These are phyloP conservation scores for Aphelenchoides fujianensis DNA, from an alignment of 1,140 invertebrate species.

Conservation along the genomic window DNA sequence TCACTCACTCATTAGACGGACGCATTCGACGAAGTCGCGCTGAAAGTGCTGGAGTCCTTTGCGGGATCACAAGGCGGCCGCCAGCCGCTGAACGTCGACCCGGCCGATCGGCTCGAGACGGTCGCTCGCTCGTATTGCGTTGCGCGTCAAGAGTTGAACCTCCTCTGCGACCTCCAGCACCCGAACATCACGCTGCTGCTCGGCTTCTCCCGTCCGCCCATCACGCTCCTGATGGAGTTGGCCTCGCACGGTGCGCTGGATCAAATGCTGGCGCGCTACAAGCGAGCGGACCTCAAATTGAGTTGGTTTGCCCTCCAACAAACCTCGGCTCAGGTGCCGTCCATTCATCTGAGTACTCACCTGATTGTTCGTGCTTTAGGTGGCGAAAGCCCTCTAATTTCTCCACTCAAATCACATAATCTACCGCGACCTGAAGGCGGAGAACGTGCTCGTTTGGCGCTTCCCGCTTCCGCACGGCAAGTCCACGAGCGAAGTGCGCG, in stretches of 20 bases:
- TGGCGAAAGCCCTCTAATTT: slow-evolving; percentile 84
- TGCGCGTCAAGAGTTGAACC: slow-evolving; percentile 86
- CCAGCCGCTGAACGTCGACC: slow-evolving; percentile 61
- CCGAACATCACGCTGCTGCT: slow-evolving; percentile 82
- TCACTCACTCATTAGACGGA: slow-evolving; percentile 42
- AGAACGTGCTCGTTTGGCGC: slow-evolving; percentile 86
- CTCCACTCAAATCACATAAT: slow-evolving; percentile 89
- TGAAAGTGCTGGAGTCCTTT: slow-evolving; percentile 93
- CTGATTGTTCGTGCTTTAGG: slow-evolving; percentile 65
- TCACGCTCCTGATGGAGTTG: slow-evolving; percentile 83
- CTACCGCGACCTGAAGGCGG: slow-evolving; percentile 90
- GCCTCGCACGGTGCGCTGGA: slow-evolving; percentile 87
- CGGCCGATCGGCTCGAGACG: slow-evolving; percentile 72
- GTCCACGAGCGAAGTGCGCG: slow-evolving; percentile 67
- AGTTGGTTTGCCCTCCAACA: slow-evolving; percentile 77
- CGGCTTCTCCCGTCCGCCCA: slow-evolving; percentile 79
- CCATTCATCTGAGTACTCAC: not conserved
- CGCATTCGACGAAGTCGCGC: slow-evolving; percentile 72
- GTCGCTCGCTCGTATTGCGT: slow-evolving; percentile 91
- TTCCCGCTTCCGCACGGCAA: slow-evolving; percentile 48
- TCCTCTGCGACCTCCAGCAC: slow-evolving; percentile 79
- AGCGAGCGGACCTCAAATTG: slow-evolving; percentile 76
- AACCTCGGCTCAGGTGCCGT: slow-evolving; percentile 75
- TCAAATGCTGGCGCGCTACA: slow-evolving; percentile 75
- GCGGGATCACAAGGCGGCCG: slow-evolving; percentile 71